phyloP scores from a whole-genome alignment of 2,888 invertebrate genomes.

The Hypomecis atomaria region DNA sequence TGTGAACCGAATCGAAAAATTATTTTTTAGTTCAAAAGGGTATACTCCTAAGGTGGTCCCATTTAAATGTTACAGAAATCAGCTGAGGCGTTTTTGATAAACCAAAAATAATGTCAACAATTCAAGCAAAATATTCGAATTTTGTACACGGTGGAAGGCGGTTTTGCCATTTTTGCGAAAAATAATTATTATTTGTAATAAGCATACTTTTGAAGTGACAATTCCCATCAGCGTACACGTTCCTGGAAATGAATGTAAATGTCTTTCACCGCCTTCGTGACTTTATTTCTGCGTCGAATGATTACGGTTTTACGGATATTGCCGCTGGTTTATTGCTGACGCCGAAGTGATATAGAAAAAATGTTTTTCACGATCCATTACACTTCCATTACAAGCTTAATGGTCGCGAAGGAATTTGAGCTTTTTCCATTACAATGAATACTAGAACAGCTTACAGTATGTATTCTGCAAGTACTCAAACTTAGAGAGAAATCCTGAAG shows the following conservation, averaged over 20 bases:
- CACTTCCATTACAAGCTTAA: slow-evolving; percentile 14
- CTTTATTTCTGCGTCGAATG: slow-evolving; percentile 12
- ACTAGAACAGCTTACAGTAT: slow-evolving; percentile 5
- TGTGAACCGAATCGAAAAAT: too few species aligned
- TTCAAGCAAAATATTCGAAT: too few species aligned
- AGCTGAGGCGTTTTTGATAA: too few species aligned
- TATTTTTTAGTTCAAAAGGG: too few species aligned
- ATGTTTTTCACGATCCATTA: slow-evolving; percentile 29
- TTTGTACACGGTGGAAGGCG: too few species aligned
- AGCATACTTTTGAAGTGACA: too few species aligned
- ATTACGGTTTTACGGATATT: slow-evolving; percentile 17
- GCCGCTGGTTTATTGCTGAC: slow-evolving; percentile 20
- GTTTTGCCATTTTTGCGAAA: too few species aligned
- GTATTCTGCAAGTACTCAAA: neutral
- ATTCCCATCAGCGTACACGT: neutral
- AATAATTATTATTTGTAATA: too few species aligned
- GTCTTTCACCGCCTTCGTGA: neutral
- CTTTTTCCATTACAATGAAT: slow-evolving; percentile 16
- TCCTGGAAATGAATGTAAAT: slow-evolving; percentile 8
- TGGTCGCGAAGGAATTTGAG: slow-evolving; percentile 12
- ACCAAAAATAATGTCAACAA: too few species aligned
- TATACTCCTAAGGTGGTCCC: too few species aligned
- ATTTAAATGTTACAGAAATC: too few species aligned
- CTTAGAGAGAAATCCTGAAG: too few species aligned
- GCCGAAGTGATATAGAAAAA: slow-evolving; percentile 23